A percentile compares a stretch with the other conserved stretches of the same genome.
Evolutionary conservation across 2,113 vertebrate genomes (phyloP).

Genomic region (Lepisosteus oculatus): DNA sequence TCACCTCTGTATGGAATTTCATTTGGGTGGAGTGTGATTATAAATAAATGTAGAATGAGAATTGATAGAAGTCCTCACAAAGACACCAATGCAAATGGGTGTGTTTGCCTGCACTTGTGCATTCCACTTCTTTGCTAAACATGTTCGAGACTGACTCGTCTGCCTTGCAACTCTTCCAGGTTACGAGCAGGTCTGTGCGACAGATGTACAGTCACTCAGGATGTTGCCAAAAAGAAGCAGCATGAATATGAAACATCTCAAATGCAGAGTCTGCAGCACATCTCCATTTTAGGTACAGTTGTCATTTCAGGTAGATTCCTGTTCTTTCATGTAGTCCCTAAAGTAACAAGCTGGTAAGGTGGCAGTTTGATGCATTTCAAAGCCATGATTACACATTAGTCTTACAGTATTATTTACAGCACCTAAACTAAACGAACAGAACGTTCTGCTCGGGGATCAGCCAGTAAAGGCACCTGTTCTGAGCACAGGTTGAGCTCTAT

Average conservation of each 20-base stretch:
- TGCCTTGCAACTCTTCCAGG: constrained; percentile 47
- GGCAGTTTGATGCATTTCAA: too few species aligned
- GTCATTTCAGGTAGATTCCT: neutral
- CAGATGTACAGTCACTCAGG: constrained; percentile 91
- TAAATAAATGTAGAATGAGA: neutral
- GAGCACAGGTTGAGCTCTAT: too few species aligned
- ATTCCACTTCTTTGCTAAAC: constrained; percentile 5
- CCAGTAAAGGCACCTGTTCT: too few species aligned
- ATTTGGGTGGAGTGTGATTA: constrained; percentile 6
- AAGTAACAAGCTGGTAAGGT: too few species aligned
- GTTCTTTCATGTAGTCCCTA: too few species aligned
- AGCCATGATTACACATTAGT: too few species aligned
- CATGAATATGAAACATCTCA: constrained; percentile 81
- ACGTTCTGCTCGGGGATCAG: too few species aligned
- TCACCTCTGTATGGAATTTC: neutral
- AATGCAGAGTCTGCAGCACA: constrained; percentile 84
- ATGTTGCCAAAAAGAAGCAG: constrained; percentile 84
- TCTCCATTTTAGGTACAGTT: constrained; percentile 79
- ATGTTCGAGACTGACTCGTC: neutral
- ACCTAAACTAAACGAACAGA: too few species aligned
- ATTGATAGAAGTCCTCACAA: constrained; percentile 11
- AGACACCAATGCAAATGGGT: neutral
- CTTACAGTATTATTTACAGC: too few species aligned
- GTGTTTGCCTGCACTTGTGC: neutral
- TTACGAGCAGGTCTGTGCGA: constrained; percentile 91